Evolutionary conservation across 2,113 vertebrate species (phyloP).

Genomic region (Halichoerus grypus): DNA sequence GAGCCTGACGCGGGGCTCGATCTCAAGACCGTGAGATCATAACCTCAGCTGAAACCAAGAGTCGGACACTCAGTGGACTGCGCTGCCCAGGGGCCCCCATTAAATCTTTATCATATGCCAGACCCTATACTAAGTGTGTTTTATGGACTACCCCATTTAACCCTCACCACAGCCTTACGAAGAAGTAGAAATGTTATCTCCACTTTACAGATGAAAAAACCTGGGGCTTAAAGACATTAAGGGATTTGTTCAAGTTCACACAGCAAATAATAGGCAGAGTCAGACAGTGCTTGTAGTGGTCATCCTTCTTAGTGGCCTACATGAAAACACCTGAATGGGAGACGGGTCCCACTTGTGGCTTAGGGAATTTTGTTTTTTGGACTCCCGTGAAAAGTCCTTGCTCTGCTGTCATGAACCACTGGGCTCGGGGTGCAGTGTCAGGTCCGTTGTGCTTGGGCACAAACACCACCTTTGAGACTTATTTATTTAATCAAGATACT

Average conservation of each 20-base stretch:
- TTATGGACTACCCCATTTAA: constrained; percentile 39
- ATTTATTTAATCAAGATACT: constrained; percentile 29
- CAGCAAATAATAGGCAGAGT: background rate
- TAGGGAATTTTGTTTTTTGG: background rate
- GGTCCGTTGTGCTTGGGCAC: background rate
- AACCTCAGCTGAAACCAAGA: background rate
- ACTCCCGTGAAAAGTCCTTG: background rate
- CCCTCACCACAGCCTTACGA: background rate
- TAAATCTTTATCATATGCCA: background rate
- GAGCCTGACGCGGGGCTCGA: background rate
- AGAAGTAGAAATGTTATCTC: background rate
- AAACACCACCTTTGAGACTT: constrained; percentile 42
- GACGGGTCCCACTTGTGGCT: background rate
- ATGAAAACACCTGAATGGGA: background rate
- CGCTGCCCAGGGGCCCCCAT: background rate
- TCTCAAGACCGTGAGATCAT: background rate
- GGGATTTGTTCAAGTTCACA: background rate
- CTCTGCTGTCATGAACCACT: background rate
- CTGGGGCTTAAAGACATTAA: background rate
- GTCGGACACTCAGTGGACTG: background rate
- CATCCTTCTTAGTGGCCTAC: background rate
- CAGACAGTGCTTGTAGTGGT: background rate
- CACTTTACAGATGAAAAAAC: constrained; percentile 9
- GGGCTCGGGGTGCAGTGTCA: background rate
- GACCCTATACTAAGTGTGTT: background rate